Conservation (phyloP, 2,797 vertebrate genomes). For the Bovichtus diacanthus region DNA sequence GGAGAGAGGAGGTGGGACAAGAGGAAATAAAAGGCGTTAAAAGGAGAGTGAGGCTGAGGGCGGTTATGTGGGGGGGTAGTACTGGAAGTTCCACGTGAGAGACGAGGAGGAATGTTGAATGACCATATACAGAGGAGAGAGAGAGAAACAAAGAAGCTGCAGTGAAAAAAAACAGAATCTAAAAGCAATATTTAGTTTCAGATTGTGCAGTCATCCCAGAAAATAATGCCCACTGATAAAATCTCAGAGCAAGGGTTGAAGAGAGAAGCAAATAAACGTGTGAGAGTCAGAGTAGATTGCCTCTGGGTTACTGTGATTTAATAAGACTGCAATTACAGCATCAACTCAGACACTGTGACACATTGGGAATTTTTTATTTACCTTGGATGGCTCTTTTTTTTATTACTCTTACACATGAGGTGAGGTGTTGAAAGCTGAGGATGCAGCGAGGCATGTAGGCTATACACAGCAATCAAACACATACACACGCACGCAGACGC, state of each 20-base stretch:
- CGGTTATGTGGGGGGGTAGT: constrained; percentile 25
- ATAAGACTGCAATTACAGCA: background rate
- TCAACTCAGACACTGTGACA: background rate
- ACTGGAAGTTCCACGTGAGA: constrained; percentile 74
- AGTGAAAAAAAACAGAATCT: constrained; percentile 5
- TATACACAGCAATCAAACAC: constrained; percentile 43
- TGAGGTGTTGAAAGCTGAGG: constrained; percentile 49
- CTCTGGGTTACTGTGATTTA: background rate
- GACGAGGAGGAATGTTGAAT: constrained; percentile 80
- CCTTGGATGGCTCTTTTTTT: constrained; percentile 13
- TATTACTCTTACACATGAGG: constrained; percentile 17
- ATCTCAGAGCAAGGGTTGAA: constrained; percentile 5
- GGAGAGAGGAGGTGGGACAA: constrained; percentile 41
- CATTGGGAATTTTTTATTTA: background rate
- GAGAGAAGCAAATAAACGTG: constrained; percentile 4
- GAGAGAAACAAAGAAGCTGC: constrained; percentile 12
- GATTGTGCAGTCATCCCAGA: constrained; percentile 15
- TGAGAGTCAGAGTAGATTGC: background rate
- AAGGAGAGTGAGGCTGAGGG: constrained; percentile 43
- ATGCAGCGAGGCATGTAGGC: constrained; percentile 5
- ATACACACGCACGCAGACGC: constrained; percentile 27
- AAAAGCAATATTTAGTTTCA: constrained; percentile 38
- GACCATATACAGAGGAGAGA: constrained; percentile 58
- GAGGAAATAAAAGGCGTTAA: constrained; percentile 61
- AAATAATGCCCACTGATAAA: constrained; percentile 11